Conservation (phyloP, 1,140 invertebrate genomes). For the Listronotus bonariensis region DNA sequence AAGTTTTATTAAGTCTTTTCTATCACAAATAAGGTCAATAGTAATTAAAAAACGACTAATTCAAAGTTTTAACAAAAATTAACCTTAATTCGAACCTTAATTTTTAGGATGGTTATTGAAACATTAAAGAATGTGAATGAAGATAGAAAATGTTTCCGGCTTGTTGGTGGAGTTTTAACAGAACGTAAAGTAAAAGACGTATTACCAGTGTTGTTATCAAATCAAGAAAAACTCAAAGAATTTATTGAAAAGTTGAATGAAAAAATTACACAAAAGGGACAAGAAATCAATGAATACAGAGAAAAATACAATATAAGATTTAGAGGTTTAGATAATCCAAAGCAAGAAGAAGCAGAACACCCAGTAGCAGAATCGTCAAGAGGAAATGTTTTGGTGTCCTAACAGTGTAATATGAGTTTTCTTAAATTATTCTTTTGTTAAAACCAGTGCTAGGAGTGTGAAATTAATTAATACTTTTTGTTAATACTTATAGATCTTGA, state of each 20-base stretch:
- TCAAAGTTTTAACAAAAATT: not conserved
- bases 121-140: constrained; percentile 86
- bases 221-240: constrained; percentile 81
- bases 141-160: constrained; percentile 87
- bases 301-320: constrained; percentile 87
- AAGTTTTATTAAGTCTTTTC: too few relatives aligned
- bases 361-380: constrained; percentile 39
- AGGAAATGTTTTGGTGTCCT: constrained; percentile 55
- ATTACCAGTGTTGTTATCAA: constrained; percentile 79
- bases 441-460: too few relatives aligned
- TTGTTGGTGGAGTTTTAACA: constrained; percentile 92
- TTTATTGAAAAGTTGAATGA: constrained; percentile 78
- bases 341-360: constrained; percentile 53
- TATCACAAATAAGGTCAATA: not conserved
- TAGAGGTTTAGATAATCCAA: constrained; percentile 65
- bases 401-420: constrained; percentile 21
- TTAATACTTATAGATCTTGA: too few relatives aligned
- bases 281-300: constrained; percentile 92
- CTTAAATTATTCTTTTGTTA: too few relatives aligned
- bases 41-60: not conserved
- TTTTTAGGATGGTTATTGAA: constrained; percentile 89
- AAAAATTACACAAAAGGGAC: constrained; percentile 83
- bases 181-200: constrained; percentile 92
- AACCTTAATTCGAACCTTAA: constrained; percentile 17
- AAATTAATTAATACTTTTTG: too few relatives aligned